Evolutionary conservation across 2,888 invertebrate genomes (phyloP).

Genomic region (Xylota segnis): DNA sequence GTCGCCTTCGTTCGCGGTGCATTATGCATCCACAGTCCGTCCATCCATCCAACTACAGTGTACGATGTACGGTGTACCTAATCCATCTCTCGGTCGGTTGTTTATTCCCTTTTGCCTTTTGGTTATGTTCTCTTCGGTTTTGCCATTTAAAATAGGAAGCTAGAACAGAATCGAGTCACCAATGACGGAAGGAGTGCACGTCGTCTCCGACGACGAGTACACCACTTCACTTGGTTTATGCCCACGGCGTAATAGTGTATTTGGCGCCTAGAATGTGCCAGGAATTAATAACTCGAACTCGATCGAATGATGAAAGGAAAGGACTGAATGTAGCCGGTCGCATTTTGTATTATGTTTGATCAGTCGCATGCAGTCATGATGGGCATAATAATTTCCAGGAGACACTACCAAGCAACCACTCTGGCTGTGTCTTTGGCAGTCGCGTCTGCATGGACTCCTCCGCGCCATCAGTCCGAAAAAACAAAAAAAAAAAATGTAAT

Average conservation of each 20-base stretch:
- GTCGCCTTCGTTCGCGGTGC: neutral
- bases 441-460: constrained; percentile 39
- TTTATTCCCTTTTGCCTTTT: constrained; percentile 24
- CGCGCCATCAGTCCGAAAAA: constrained; percentile 30
- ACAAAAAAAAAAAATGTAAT: neutral
- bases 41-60: constrained; percentile 32
- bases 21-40: constrained; percentile 31
- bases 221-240: constrained; percentile 52
- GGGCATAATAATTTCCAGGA: constrained; percentile 71
- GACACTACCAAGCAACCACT: constrained; percentile 3
- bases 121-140: constrained; percentile 27
- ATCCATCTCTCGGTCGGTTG: constrained; percentile 59
- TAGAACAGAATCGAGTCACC: constrained; percentile 76
- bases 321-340: constrained; percentile 63
- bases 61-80: constrained; percentile 23
- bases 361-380: constrained; percentile 71
- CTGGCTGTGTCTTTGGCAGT: constrained; percentile 9
- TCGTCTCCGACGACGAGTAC: constrained; percentile 44
- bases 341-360: constrained; percentile 74
- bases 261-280: constrained; percentile 76
- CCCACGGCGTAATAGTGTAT: constrained; percentile 67
- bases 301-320: constrained; percentile 70
- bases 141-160: constrained; percentile 72
- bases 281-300: constrained; percentile 74
- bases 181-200: constrained; percentile 77